Conservation (phyloP, 2,797 vertebrate species). For the Remorina albescens region DNA sequence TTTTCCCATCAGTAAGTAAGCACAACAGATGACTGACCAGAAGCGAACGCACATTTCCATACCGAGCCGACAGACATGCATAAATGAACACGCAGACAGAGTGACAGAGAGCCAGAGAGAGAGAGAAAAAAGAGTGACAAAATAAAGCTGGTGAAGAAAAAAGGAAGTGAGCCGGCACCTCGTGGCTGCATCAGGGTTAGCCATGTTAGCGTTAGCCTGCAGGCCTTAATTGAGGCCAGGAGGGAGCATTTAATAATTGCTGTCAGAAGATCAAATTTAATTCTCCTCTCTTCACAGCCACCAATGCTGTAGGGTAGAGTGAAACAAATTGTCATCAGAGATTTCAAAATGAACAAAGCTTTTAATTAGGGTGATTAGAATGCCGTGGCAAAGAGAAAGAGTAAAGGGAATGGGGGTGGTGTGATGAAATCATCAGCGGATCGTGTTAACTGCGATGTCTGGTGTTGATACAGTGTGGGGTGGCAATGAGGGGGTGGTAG, state of each 20-base stretch:
- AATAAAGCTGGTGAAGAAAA: slow-evolving; percentile 49
- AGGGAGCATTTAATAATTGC: slow-evolving; percentile 99
- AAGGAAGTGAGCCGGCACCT: slow-evolving; percentile 76
- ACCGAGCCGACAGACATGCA: slow-evolving; percentile 8
- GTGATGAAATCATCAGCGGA: slow-evolving; percentile 89
- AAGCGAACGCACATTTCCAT: slow-evolving; percentile 25
- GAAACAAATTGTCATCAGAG: slow-evolving; percentile 99
- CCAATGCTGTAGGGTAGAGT: slow-evolving; percentile 96
- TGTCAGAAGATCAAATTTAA: slow-evolving; percentile 99
- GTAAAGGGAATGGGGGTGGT: slow-evolving; percentile 41
- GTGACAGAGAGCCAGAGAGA: too few relatives aligned
- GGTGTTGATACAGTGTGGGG: slow-evolving; percentile 62
- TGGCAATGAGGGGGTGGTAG: background rate
- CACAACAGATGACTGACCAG: slow-evolving; percentile 43
- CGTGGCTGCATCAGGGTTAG: slow-evolving; percentile 81
- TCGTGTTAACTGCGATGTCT: slow-evolving; percentile 84
- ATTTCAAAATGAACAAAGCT: slow-evolving; percentile 98
- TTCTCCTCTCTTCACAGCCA: slow-evolving; percentile 95
- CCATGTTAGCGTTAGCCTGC: slow-evolving; percentile 88
- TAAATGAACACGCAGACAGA: background rate
- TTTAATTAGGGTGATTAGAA: slow-evolving; percentile 99
- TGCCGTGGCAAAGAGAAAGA: slow-evolving; percentile 83
- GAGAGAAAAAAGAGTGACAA: slow-evolving; percentile 50
- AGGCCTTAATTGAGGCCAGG: slow-evolving; percentile 97
- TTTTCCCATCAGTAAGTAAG: slow-evolving; percentile 58